Conservation (phyloP, 2,888 invertebrate species). For the Micropterix aruncella region DNA sequence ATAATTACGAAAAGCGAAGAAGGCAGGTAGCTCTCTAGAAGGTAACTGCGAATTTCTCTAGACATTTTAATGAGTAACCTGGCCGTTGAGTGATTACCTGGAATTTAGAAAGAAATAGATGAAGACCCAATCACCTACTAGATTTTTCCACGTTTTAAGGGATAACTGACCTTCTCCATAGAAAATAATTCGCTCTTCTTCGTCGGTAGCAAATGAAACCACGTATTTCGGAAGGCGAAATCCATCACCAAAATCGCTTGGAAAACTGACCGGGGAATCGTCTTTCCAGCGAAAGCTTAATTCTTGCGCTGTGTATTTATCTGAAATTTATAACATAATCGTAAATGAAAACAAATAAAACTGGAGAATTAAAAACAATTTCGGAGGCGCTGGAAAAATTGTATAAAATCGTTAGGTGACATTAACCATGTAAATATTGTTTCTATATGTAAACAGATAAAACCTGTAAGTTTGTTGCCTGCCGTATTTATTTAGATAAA, state of each 20-base stretch:
- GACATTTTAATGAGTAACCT: constrained; percentile 44
- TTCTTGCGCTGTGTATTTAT: constrained; percentile 44
- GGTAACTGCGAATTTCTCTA: constrained; percentile 44
- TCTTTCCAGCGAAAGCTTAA: constrained; percentile 49
- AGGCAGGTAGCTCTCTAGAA: constrained; percentile 48
- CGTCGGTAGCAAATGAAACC: constrained; percentile 44
- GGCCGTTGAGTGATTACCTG: constrained; percentile 46
- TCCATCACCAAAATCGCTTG: constrained; percentile 36
- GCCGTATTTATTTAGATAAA: too few relatives aligned
- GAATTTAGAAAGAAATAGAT: constrained; percentile 7
- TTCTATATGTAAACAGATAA: too few relatives aligned
- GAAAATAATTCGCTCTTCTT: constrained; percentile 43
- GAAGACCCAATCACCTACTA: background rate
- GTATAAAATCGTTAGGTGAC: too few relatives aligned
- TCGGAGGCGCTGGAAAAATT: too few relatives aligned
- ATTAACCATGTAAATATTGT: too few relatives aligned
- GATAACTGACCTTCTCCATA: constrained; percentile 52
- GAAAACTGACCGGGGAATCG: constrained; percentile 35
- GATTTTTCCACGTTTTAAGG: background rate
- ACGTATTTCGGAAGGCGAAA: constrained; percentile 50
- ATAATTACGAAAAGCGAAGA: constrained; percentile 49
- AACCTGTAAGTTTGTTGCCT: too few relatives aligned
- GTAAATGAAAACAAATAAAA: too few relatives aligned
- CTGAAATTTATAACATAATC: constrained; percentile 18
- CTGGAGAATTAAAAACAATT: too few relatives aligned